Conservation (phyloP, 1,140 invertebrate genomes). For the Andricus grossulariae region DNA sequence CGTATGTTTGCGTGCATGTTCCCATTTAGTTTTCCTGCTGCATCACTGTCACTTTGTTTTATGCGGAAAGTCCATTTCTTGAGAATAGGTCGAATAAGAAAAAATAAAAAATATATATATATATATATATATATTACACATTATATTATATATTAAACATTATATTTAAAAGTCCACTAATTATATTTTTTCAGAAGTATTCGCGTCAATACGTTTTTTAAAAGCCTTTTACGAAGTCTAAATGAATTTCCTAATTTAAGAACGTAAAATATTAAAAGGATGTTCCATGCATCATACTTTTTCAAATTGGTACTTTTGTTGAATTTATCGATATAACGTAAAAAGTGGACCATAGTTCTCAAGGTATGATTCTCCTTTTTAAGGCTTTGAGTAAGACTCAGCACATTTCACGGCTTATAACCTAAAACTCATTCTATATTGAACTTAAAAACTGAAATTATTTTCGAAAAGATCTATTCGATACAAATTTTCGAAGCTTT, state of each 20-base stretch:
- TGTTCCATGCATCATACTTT: background rate
- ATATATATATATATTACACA: no score
- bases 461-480: no score
- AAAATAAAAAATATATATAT: background rate
- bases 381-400: slow-evolving; percentile 27
- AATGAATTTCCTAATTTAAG: no score
- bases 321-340: background rate
- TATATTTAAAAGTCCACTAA: no score
- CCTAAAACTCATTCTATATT: background rate
- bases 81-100: background rate
- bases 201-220: no score
- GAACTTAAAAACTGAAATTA: no score
- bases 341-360: background rate
- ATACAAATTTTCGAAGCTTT: no score
- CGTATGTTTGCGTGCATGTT: slow-evolving; percentile 11
- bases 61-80: slow-evolving; percentile 4
- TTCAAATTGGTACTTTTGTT: background rate
- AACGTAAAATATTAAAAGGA: no score
- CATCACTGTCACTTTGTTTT: slow-evolving; percentile 19
- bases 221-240: no score
- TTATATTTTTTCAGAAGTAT: no score
- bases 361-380: background rate
- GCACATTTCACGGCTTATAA: slow-evolving; percentile 28
- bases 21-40: slow-evolving; percentile 5
- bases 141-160: no score